phyloP scores from a whole-genome alignment of 2,797 vertebrate genomes.

The Catostomus latipinnis region DNA sequence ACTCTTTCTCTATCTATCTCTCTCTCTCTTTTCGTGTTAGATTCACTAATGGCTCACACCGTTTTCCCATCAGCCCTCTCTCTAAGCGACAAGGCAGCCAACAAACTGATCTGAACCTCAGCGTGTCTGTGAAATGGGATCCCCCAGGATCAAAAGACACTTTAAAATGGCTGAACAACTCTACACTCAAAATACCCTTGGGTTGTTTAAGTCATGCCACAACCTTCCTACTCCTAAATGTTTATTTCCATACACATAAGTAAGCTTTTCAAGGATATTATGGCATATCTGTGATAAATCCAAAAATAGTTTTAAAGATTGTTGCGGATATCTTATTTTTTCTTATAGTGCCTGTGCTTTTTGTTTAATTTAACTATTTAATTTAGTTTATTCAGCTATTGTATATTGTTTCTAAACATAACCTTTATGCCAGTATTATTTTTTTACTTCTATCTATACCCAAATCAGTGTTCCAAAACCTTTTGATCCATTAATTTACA shows the following conservation, averaged over 20 bases:
- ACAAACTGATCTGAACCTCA: constrained; percentile 55
- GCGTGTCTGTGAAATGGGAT: constrained; percentile 59
- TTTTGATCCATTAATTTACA: background rate
- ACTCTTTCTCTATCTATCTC: background rate
- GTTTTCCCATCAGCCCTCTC: constrained; percentile 53
- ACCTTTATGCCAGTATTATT: too few species aligned
- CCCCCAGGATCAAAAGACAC: constrained; percentile 53
- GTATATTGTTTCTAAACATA: background rate
- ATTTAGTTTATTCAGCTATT: background rate
- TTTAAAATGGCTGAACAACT: constrained; percentile 58
- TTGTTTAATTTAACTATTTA: background rate
- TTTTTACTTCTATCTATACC: too few species aligned
- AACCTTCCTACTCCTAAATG: constrained; percentile 26
- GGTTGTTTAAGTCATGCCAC: constrained; percentile 38
- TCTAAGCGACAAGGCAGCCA: constrained; percentile 42
- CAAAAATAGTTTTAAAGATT: background rate
- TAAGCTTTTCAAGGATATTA: constrained; percentile 22
- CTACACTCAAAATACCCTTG: constrained; percentile 48
- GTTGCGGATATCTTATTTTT: background rate
- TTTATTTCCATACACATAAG: constrained; percentile 16
- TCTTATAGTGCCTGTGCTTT: background rate
- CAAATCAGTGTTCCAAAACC: background rate
- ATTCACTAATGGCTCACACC: constrained; percentile 41
- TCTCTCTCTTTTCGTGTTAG: constrained; percentile 25
- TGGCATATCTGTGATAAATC: background rate